Evolutionary conservation across 1,140 invertebrate species (phyloP), one percentile per base, ranked within the genome.

Genomic region (Antheraea pernyi): DNA sequence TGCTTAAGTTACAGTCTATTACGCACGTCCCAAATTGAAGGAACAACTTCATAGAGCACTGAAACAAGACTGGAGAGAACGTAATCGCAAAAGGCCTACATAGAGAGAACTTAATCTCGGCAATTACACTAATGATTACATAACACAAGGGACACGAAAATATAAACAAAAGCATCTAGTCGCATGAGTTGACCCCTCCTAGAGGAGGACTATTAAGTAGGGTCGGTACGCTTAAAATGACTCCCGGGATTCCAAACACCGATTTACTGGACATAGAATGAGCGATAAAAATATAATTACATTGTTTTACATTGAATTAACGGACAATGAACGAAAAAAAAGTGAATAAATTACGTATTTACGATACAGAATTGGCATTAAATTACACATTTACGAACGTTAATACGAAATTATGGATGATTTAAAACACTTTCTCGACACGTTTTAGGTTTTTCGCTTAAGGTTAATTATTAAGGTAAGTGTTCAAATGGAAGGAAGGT

Each of bases 261-360:
- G 80, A 85, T 88, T 89, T 84, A 84, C 77, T 80, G 73, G 75
- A 84, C 80, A 83, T 83, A 79, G 79, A 87, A 84, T 83, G 80
- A 81, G 75, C 78, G 85, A 84, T 87, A 87, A 86, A 83, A 86
- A 85, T 85, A 86, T 89, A 84, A 87, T 87, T 86, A 79, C 74
- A 84, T 82, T 84, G 79, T 83, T 82, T 79, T 71, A 76, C 68
- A 72, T 67, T 62, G 69, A 67, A 76, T 73, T 74, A 74, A 74
- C 72, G 70, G 72, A 76, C 63, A 68, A 70, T 65, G 69, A 68
- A 70, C 42, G 68, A 65, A 70, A 73, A 71, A 68, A 70, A 74
- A 61, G 19, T 65, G 39, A 70, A 61, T 58, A 65, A 74, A 74
- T 73, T 71, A 73, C 64, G 65, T 66, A 62, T 67, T 73, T 58